These are phyloP conservation scores for Leucoma salicis DNA, from an alignment of 2,888 invertebrate genomes.

Conservation along the genomic window DNA sequence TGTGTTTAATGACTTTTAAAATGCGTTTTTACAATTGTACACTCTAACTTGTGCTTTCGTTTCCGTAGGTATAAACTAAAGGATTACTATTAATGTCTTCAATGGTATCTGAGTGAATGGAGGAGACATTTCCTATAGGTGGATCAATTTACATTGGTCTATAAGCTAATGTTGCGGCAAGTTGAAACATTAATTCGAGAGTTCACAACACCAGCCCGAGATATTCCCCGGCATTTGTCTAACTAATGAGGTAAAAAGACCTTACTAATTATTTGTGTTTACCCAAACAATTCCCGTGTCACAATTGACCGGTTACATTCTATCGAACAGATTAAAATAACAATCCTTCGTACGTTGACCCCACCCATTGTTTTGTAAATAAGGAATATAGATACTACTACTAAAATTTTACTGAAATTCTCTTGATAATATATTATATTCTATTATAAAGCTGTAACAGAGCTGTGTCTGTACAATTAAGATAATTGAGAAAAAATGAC, in stretches of 20 bases:
- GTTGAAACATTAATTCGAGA: not conserved
- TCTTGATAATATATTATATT: not conserved
- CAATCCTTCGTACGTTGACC: not conserved
- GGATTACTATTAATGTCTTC: no score
- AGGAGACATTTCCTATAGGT: no score
- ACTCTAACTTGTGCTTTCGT: no score
- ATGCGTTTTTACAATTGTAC: no score
- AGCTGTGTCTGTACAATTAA: no score
- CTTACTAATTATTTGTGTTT: not conserved
- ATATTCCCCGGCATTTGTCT: not conserved
- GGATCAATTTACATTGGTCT: no score
- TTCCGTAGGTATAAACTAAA: no score
- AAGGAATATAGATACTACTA: not conserved
- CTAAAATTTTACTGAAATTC: not conserved
- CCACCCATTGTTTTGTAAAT: not conserved
- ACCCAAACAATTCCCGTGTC: not conserved
- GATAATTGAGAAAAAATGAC: no score
- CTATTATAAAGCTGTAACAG: no score
- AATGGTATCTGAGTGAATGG: no score
- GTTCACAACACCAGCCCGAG: not conserved
- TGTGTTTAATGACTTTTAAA: no score
- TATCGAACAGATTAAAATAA: not conserved
- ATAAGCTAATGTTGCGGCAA: no score
- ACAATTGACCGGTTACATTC: slow-evolving; percentile 1
- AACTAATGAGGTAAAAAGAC: not conserved